These are phyloP conservation scores for Philotrypesis tridentata DNA, from an alignment of 1,140 invertebrate genomes.

Conservation along the genomic window DNA sequence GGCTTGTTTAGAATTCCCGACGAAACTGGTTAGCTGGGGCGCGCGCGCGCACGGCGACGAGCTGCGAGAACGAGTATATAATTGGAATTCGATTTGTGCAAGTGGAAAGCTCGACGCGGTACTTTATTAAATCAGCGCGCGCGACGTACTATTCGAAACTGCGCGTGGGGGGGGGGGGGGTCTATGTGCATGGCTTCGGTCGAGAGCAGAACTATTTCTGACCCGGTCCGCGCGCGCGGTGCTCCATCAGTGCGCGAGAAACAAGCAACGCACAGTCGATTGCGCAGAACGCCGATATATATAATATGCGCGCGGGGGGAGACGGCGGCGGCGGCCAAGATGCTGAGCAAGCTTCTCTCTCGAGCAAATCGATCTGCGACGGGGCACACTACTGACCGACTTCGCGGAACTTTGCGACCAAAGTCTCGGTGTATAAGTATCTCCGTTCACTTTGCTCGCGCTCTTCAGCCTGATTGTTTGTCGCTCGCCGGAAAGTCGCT, in stretches of 20 bases:
- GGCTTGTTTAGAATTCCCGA: not conserved
- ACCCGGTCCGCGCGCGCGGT: not conserved
- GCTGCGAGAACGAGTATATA: too few species aligned
- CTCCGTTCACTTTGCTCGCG: too few species aligned
- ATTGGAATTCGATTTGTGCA: not conserved
- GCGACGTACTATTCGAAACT: not conserved
- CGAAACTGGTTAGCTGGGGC: not conserved
- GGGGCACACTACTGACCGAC: not conserved
- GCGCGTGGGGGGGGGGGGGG: too few species aligned
- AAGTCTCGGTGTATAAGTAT: not conserved
- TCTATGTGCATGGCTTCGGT: not conserved
- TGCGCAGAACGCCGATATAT: not conserved
- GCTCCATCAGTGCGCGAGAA: not conserved
- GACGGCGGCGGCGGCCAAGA: not conserved
- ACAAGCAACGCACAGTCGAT: not conserved
- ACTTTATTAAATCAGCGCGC: too few species aligned
- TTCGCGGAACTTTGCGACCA: not conserved
- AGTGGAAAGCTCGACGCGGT: too few species aligned
- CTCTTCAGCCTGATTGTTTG: too few species aligned
- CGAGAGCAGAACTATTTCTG: not conserved
- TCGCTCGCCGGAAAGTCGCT: too few species aligned
- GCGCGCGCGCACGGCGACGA: too few species aligned
- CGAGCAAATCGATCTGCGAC: too few species aligned
- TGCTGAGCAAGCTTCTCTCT: not conserved
- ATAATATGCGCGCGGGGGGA: not conserved